Conservation (phyloP, 2,797 vertebrate species). For the Spinus olivaceus region DNA sequence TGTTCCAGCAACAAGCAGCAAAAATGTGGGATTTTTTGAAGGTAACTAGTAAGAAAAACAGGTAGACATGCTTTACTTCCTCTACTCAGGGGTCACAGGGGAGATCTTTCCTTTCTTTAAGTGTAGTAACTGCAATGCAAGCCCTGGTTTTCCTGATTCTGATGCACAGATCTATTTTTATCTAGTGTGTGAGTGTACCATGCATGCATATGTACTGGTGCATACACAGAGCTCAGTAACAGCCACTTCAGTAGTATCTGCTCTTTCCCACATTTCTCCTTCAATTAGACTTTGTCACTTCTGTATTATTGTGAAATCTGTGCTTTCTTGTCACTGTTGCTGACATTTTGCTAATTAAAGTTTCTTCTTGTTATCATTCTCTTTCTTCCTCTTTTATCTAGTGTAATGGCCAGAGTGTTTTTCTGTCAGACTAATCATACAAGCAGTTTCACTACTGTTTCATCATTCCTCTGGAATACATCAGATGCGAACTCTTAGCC, state of each 20-base stretch:
- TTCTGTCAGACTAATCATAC: not conserved
- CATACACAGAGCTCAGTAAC: not conserved
- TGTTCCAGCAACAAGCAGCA: not conserved
- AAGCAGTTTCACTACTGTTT: not conserved
- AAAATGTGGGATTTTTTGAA: conserved; percentile 3
- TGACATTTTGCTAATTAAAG: not conserved
- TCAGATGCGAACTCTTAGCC: not conserved
- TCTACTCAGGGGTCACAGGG: not conserved
- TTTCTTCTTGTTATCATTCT: not conserved
- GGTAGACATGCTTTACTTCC: not conserved
- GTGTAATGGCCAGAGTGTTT: not conserved
- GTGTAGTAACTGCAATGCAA: not conserved
- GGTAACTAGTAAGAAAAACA: not conserved
- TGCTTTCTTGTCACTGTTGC: not conserved
- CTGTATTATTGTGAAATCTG: not conserved
- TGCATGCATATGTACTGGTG: too few relatives aligned
- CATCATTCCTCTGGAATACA: not conserved
- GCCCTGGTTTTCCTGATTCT: not conserved
- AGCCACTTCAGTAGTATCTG: not conserved
- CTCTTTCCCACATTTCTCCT: not conserved
- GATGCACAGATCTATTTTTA: not conserved
- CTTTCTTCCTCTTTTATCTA: not conserved
- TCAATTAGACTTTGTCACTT: not conserved
- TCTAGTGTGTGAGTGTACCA: not conserved
- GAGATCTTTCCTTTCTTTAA: not conserved